Evolutionary conservation across 2,888 invertebrate genomes (phyloP), one percentile per base, ranked within the genome.

Genomic region (Oligia latruncula): DNA sequence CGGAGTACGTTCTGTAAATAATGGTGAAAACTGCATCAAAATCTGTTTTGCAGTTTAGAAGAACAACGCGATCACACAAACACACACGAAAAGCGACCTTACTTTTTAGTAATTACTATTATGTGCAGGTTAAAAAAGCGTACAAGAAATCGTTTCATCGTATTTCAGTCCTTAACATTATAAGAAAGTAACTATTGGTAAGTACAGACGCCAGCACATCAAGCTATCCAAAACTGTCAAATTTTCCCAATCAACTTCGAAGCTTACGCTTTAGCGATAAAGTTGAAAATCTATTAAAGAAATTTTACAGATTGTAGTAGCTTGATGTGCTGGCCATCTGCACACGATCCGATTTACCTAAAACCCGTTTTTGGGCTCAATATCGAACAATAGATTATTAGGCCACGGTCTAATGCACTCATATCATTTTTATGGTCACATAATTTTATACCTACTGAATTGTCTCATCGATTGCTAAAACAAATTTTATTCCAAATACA

Each of bases 361-460:
- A 46, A n/a, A 46, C 15, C 29, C 20, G 13, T 72, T 72, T 74
- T 82, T n/a, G 4, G 40, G 15, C 35, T 23, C 52, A 67, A 35
- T 13, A 67, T 73, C 86, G 77, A 86, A 86, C 62, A 83, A 73
- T 60, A 85, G 29, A 73, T 73, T 62, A 77, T 86, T 82, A 73
- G 62, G 23, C 64, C 23, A 46, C 78, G 71, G 68, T 66, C 64
- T 67, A 83, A 73, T 74, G 78, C 83, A 84, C 73, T 74, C 83
- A 75, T 58, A 84, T 77, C 65, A 73, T 74, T 78, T 86, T 86
- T 77, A 86, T 73, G 49, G 60, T 67, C 49, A 67, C 58, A 74
- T 78, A 74, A 84, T 78, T 87, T 72, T 11, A 70, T 79, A 81
- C 72, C 15, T 64, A 58, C 74, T n/a, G n/a, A 72, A 62, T n/a